A percentile compares a stretch with the other conserved stretches of the same genome.
These are phyloP conservation scores for Apostichopus japonicus DNA, from an alignment of 35 echinoderm and acorn worm species.

Conservation along the genomic window DNA sequence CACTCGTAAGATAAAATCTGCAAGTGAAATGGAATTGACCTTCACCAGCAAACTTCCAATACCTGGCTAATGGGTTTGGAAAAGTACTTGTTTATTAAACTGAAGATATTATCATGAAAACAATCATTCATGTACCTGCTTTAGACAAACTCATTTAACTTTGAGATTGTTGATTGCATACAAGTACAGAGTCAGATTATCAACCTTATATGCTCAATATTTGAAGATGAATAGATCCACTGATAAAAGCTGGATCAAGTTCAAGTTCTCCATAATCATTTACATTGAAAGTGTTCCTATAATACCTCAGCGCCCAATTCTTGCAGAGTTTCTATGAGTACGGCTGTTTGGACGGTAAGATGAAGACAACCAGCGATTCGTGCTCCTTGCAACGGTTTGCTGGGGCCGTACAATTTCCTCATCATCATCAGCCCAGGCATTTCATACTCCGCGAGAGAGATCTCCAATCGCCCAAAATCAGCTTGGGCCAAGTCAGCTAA, in stretches of 20 bases:
- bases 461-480: conserved; percentile 81
- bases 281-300: background rate
- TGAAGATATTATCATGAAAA: no score
- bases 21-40: no score
- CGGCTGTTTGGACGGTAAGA: conserved; percentile 94
- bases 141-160: no score
- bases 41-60: no score
- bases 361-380: conserved; percentile 95
- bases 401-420: conserved; percentile 78
- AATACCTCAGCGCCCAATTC: conserved; percentile 83
- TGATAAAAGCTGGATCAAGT: no score
- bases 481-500: conserved; percentile 88
- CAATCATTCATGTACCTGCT: no score
- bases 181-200: background rate
- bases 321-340: conserved; percentile 91
- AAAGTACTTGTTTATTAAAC: no score
- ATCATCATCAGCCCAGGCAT: conserved; percentile 98
- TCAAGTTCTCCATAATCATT: no score
- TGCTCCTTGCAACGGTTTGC: conserved; percentile 90
- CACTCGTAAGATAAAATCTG: no score
- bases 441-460: conserved; percentile 89
- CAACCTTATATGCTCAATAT: no score
- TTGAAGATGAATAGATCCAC: no score
- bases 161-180: background rate
- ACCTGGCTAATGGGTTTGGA: no score